Conservation (phyloP, 1,140 invertebrate species). For the Aporrectodea caliginosa region DNA sequence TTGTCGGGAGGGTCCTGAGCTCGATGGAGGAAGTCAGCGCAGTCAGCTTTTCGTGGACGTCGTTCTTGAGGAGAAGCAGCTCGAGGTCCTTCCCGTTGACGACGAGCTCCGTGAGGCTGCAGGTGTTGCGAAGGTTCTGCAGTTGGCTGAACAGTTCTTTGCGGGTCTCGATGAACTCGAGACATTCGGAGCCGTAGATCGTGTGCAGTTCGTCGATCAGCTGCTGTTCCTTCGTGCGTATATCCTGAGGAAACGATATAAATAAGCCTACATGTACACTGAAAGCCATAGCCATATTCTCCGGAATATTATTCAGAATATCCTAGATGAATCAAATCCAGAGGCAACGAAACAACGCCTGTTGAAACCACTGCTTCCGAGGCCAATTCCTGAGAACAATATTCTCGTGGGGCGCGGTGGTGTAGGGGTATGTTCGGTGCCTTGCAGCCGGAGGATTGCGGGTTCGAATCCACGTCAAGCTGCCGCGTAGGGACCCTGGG, state of each 20-base stretch:
- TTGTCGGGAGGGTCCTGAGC: conserved; percentile 26
- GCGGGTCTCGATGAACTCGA: conserved; percentile 50
- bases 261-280: no score
- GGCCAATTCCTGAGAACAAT: not conserved
- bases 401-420: no score
- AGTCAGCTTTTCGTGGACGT: conserved; percentile 50
- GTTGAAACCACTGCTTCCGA: no score
- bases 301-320: not conserved
- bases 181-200: conserved; percentile 51
- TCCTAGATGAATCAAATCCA: not conserved
- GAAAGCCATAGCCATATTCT: no score
- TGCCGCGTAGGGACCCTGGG: no score
- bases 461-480: no score
- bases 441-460: no score
- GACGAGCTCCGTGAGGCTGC: conserved; percentile 52
- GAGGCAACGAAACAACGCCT: no score
- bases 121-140: conserved; percentile 50
- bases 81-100: conserved; percentile 52
- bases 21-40: conserved; percentile 23
- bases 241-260: not conserved
- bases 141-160: conserved; percentile 43
- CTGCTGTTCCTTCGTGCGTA: conserved; percentile 43
- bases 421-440: no score
- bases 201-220: conserved; percentile 53
- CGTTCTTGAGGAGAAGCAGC: conserved; percentile 53